A percentile compares a stretch with the other conserved stretches of the same genome.
phyloP scores from a whole-genome alignment of 2,113 vertebrate genomes.

The Vombatus ursinus region DNA sequence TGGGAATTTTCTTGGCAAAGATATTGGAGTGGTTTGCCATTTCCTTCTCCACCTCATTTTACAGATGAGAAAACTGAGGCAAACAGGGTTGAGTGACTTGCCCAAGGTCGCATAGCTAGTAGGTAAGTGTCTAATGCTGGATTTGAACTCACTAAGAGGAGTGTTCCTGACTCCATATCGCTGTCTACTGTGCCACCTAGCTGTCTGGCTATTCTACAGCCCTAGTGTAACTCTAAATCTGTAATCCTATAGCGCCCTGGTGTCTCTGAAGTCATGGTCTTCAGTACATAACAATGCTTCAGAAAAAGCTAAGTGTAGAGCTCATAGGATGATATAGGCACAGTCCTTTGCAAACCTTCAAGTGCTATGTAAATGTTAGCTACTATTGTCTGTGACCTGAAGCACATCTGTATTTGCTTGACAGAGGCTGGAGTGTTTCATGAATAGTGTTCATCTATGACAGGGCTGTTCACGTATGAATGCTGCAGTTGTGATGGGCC shows the following conservation, averaged over 20 bases:
- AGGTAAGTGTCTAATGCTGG: background rate
- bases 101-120: background rate
- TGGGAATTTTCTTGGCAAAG: background rate
- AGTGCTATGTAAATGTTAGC: background rate
- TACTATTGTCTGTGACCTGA: background rate
- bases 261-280: background rate
- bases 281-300: background rate
- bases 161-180: too few relatives aligned
- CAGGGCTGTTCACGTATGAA: background rate
- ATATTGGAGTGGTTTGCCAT: background rate
- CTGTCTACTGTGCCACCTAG: too few relatives aligned
- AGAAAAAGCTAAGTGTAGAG: background rate
- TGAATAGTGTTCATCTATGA: background rate
- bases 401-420: background rate
- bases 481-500: background rate
- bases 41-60: background rate
- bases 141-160: too few relatives aligned
- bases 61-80: background rate
- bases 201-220: background rate
- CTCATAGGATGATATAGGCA: background rate
- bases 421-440: background rate
- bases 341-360: background rate
- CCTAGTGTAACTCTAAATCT: background rate
- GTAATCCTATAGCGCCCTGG: background rate
- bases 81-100: background rate